These are phyloP conservation scores for Neoseiulus cucumeris DNA, from an alignment of 1,140 invertebrate genomes.

Conservation along the genomic window DNA sequence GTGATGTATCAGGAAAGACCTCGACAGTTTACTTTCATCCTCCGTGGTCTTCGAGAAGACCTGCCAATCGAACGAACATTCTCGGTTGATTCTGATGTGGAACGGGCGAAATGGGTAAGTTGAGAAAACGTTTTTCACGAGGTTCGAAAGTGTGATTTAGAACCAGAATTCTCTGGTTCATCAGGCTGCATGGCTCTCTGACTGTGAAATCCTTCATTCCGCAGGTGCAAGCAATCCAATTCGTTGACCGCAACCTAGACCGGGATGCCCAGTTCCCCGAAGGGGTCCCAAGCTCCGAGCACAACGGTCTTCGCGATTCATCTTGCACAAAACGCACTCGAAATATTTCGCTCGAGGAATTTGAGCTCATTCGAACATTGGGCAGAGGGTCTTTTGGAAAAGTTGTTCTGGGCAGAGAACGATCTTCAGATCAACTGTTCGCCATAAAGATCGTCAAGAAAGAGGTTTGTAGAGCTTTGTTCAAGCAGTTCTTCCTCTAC, in stretches of 20 bases:
- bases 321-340: neutral
- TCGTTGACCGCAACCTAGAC: neutral
- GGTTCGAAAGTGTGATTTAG: too few species aligned
- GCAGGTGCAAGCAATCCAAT: neutral
- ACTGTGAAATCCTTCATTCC: neutral
- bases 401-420: conserved; percentile 92
- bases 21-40: conserved; percentile 87
- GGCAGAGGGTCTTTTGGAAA: conserved; percentile 99
- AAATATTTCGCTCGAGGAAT: conserved; percentile 28
- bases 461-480: conserved; percentile 93
- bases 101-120: conserved; percentile 29
- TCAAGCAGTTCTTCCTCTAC: too few species aligned
- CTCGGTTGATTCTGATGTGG: conserved; percentile 68
- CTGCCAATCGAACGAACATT: conserved; percentile 95
- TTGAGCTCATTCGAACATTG: conserved; percentile 50
- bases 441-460: conserved; percentile 99
- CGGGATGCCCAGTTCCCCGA: conserved; percentile 16
- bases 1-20: conserved; percentile 86
- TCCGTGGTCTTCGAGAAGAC: conserved; percentile 90
- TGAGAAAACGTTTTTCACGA: too few species aligned
- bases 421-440: conserved; percentile 72
- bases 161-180: too few species aligned
- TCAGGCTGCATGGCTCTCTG: neutral
- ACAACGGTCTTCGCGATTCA: neutral
- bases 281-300: neutral